Evolutionary conservation across 2,113 vertebrate genomes (phyloP).

Genomic region (Atractosteus spatula): DNA sequence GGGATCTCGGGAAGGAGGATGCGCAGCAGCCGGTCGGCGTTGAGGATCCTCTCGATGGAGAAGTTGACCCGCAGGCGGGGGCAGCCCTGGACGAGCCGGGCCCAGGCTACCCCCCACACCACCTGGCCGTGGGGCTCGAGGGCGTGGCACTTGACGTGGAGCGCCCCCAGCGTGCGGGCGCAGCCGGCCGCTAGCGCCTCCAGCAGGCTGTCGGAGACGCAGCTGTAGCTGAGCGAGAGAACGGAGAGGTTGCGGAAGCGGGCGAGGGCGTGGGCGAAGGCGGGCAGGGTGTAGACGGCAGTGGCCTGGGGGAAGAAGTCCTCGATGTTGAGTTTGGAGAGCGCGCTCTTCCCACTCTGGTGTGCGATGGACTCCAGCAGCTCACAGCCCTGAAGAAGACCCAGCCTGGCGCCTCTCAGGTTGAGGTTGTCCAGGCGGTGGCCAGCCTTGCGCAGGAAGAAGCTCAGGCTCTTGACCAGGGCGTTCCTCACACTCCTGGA

Average conservation of each 20-base stretch:
- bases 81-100: conserved; percentile 49
- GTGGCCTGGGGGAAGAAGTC: conserved; percentile 60
- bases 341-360: conserved; percentile 28
- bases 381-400: conserved; percentile 58
- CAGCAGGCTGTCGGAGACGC: conserved; percentile 62
- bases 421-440: conserved; percentile 53
- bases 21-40: conserved; percentile 44
- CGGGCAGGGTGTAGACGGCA: conserved; percentile 50
- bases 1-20: conserved; percentile 68
- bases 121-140: conserved; percentile 59
- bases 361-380: conserved; percentile 57
- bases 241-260: conserved; percentile 45
- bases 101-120: conserved; percentile 60
- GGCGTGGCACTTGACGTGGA: conserved; percentile 64
- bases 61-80: conserved; percentile 57
- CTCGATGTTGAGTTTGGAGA: conserved; percentile 59
- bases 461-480: conserved; percentile 53
- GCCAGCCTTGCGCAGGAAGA: conserved; percentile 57
- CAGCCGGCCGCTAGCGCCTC: conserved; percentile 47
- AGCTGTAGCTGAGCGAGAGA: conserved; percentile 67
- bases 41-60: conserved; percentile 61
- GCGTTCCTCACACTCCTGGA: conserved; percentile 39
- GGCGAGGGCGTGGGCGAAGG: conserved; percentile 54
- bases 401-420: conserved; percentile 59
- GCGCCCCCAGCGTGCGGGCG: conserved; percentile 39